Base-by-base conservation (phyloP, 2,113 vertebrate genomes). In the Platichthys stellatus region DNA sequence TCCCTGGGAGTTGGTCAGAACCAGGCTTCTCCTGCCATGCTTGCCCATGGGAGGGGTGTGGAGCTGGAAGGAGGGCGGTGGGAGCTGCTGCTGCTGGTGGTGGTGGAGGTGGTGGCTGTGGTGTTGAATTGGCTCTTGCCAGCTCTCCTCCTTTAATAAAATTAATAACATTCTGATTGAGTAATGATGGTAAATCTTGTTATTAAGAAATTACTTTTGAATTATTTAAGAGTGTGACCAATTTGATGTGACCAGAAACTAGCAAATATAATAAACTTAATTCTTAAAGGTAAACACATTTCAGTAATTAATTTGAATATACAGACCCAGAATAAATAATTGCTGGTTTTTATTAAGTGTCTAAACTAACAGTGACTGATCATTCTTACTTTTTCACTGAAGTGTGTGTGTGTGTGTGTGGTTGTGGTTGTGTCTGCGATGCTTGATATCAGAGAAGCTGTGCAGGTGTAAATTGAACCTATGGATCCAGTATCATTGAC, bases 41-140 rank as follows among this genome's bases (percentile, higher is more conserved):
- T 80, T 84, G 56, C 94, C 94, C 73, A 89, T 51, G 2, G 94
- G 94, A 56, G 94, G 94, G 9, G 90, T 93, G 58, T 86, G 56
- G 18, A 95, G 92, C 65, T 93, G 92, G 88, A 95, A 94, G 60
- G 83, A 62, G 20, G 85, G 28, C 47, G 94, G 90, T 0, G 85
- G 86, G 43, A 89, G 76, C 64, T 59, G 69, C 6, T 62, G 67
- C 1, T 71, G 51, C 54, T 80, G 61, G 31, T 90, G 80, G 21
- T 67, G 69, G 31, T 74, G 80, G 5, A 64, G 63, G 9, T 76
- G 87, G 59, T 87, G 86, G 40, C 74, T 43, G 5, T 68, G 63
- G 6, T 74, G 87, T 61, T 87, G 86, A 47, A 76, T 43, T 2
- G 68, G 73, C 35, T 87, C 71, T 9, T 80, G 80, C 80, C 94